A percentile compares a stretch with the other conserved stretches of the same genome.
Conservation (phyloP, 2,797 vertebrate genomes). For the Halcyon smyrnensis region DNA sequence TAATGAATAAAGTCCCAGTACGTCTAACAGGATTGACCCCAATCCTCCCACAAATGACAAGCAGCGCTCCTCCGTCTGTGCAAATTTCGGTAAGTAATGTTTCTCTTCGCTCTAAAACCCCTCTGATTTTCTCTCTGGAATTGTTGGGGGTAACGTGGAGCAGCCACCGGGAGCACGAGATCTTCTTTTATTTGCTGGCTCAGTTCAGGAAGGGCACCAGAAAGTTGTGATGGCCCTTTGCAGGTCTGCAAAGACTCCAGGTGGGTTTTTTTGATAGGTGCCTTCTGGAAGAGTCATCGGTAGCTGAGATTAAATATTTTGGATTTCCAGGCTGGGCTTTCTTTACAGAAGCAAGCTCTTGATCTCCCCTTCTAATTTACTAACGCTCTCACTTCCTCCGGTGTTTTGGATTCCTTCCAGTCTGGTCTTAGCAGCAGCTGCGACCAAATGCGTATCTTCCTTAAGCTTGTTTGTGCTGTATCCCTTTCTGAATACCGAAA, state of each 20-base stretch:
- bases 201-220: not conserved
- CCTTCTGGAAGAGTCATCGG: not conserved
- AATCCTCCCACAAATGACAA: not conserved
- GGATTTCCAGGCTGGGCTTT: not conserved
- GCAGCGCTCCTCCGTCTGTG: not conserved
- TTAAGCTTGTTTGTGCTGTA: not conserved
- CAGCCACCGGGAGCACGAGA: accelerated
- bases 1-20: slow-evolving; percentile 17
- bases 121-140: not conserved
- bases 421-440: slow-evolving; percentile 24
- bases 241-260: not conserved
- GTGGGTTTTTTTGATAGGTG: not conserved
- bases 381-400: not conserved
- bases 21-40: slow-evolving; percentile 39
- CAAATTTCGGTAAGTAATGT: not conserved
- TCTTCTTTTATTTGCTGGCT: not conserved
- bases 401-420: not conserved
- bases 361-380: not conserved
- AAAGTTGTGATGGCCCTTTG: not conserved
- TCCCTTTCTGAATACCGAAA: not conserved
- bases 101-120: not conserved
- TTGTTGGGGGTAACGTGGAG: not conserved
- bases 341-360: not conserved
- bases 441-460: not conserved
- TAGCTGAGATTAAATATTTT: not conserved